These are phyloP conservation scores for Hyalella azteca DNA, from an alignment of 2,888 invertebrate genomes.

Conservation along the genomic window DNA sequence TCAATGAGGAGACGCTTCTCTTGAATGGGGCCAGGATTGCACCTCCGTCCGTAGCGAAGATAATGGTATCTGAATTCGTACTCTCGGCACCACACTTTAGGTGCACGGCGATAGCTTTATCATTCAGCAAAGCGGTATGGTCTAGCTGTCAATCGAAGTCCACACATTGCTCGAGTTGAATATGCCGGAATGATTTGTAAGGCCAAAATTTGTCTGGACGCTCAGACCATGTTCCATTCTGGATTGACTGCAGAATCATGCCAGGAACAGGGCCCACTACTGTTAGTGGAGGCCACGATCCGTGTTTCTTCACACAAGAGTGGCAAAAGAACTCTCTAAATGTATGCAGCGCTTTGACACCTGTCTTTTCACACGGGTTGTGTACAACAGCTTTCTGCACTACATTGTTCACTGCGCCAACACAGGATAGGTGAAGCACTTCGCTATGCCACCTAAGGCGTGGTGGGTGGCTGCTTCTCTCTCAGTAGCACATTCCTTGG, in stretches of 20 bases:
- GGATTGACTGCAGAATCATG: background rate
- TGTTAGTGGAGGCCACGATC: background rate
- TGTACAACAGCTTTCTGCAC: background rate
- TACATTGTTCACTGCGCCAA: background rate
- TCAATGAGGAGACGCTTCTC: slow-evolving; percentile 8
- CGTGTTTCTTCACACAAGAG: background rate
- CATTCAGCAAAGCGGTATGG: background rate
- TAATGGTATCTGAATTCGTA: background rate
- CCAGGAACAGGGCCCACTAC: background rate
- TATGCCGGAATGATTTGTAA: background rate
- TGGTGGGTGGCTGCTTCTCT: background rate
- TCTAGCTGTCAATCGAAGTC: slow-evolving; percentile 13
- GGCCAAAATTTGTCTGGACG: background rate
- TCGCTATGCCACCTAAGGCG: background rate
- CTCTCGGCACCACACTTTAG: slow-evolving; percentile 8
- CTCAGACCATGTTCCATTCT: background rate
- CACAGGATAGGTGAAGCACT: background rate
- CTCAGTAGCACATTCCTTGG: background rate
- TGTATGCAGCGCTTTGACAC: background rate
- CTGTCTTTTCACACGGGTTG: background rate
- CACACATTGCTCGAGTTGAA: background rate
- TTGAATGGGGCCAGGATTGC: background rate
- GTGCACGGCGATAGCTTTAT: background rate
- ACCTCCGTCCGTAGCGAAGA: background rate
- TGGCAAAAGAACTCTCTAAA: background rate